A percentile compares a stretch with the other conserved stretches of the same genome.
Conservation (phyloP, 2,113 vertebrate genomes). For the Corythoichthys intestinalis region DNA sequence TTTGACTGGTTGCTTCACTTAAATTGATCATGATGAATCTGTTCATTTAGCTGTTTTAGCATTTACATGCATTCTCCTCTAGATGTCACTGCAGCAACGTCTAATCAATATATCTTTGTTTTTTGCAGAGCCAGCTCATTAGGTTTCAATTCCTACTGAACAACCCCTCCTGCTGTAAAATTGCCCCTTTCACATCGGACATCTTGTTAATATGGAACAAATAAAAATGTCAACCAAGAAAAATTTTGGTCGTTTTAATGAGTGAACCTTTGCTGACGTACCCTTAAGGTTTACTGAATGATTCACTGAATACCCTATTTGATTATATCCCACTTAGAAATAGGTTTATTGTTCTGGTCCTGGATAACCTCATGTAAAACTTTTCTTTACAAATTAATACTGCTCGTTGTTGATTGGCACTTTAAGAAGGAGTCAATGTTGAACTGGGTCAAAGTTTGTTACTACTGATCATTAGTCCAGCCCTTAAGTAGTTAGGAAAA, state of each 20-base stretch:
- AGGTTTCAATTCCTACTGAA: slow-evolving; percentile 34
- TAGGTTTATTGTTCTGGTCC: background rate
- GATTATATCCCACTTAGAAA: background rate
- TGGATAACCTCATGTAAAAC: no score
- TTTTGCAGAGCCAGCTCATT: slow-evolving; percentile 66
- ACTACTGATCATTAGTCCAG: no score
- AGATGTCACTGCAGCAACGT: slow-evolving; percentile 31
- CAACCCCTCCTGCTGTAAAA: slow-evolving; percentile 45
- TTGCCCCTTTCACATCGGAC: slow-evolving; percentile 18
- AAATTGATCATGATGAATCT: no score
- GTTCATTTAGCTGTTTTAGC: no score
- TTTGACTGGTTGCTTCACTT: background rate
- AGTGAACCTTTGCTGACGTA: background rate
- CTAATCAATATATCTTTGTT: background rate
- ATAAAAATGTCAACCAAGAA: slow-evolving; percentile 57
- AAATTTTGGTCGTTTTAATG: background rate
- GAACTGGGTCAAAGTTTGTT: no score
- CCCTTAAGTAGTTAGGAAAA: no score
- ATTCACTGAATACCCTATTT: background rate
- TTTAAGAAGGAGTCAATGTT: no score
- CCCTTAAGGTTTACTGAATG: background rate
- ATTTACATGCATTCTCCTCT: slow-evolving; percentile 12
- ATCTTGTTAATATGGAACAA: slow-evolving; percentile 70
- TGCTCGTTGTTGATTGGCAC: no score
- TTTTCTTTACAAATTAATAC: no score